Evolutionary conservation across 2,797 vertebrate species (phyloP), one percentile per base, ranked within the genome.

Genomic region (Oryzias dopingdopingensis): DNA sequence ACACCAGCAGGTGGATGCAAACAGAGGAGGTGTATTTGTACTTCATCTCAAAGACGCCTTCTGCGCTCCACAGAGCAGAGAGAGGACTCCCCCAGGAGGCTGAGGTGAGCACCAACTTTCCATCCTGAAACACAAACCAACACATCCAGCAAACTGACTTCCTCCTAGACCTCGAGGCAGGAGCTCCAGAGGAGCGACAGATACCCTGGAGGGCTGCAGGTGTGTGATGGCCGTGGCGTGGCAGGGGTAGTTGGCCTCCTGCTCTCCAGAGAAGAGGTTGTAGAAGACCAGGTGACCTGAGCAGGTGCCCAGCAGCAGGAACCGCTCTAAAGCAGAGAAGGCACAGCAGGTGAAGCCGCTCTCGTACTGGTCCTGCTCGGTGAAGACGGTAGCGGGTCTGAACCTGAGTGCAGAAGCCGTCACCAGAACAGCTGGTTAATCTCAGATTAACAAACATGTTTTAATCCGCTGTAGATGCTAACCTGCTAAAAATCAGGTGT

Each of bases 401-500:
- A 98, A 98, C 87, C 96, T 98, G 0, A 1, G 43, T 0, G 62
- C 5, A 22, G 0, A 45, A 0, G 3, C 0, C 48, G 17, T 14
- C 17, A 24, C 10, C 15, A 1, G 2, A 20, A 26, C 32, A 32
- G 29, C 29, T 3, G 4, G 8, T 12, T 10, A 10, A 12, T 32
- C 32, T 32, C 32, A 32, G 32, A 10, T 32, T 12, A 52, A 12
- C 32, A 37, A 22, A 4, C 2, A 18, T 14, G 49, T 12, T 3
- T 17, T 1, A 20, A 40, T 4, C 17, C 8, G 23, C 8, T 8
- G 23, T 20, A 2, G n/a, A 13, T 44, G 3, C 0, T 62, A 54
- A 97, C 96, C 96, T 95, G 96, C 96, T 94, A 32, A 98, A 98
- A 77, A 98, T 96, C 73, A 98, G 94, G 48, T 96, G 94, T 72